Evolutionary conservation across 2,888 invertebrate genomes (phyloP).

Genomic region (Carterocephalus palaemon): DNA sequence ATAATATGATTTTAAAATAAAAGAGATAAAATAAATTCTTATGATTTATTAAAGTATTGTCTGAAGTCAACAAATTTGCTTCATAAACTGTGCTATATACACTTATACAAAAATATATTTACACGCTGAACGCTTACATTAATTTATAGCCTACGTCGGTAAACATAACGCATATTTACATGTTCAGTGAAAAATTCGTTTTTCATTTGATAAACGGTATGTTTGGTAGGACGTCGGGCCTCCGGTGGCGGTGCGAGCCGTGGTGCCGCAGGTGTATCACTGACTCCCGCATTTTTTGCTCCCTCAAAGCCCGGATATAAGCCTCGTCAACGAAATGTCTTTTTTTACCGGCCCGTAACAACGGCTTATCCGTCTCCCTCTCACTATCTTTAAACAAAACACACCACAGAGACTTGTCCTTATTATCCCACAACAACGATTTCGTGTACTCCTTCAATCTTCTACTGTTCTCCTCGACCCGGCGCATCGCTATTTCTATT

Average conservation of each 20-base stretch:
- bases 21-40: slow-evolving; percentile 37
- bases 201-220: slow-evolving; percentile 59
- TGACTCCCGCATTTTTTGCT: slow-evolving; percentile 67
- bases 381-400: slow-evolving; percentile 74
- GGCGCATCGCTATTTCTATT: slow-evolving; percentile 75
- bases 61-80: slow-evolving; percentile 56
- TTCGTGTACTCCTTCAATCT: slow-evolving; percentile 74
- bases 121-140: slow-evolving; percentile 49
- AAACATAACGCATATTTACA: slow-evolving; percentile 37
- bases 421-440: slow-evolving; percentile 73
- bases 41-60: slow-evolving; percentile 54
- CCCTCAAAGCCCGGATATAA: slow-evolving; percentile 60
- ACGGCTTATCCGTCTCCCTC: slow-evolving; percentile 45
- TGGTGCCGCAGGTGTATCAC: slow-evolving; percentile 71
- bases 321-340: slow-evolving; percentile 59
- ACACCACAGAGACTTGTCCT: slow-evolving; percentile 75
- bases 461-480: slow-evolving; percentile 74
- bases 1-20: slow-evolving; percentile 33
- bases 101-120: slow-evolving; percentile 60
- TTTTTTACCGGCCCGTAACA: slow-evolving; percentile 43
- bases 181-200: slow-evolving; percentile 3
- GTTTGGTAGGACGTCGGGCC: slow-evolving; percentile 57
- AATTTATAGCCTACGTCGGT: slow-evolving; percentile 42
- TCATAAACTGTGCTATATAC: slow-evolving; percentile 46
- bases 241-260: slow-evolving; percentile 63